Evolutionary conservation across 2,113 vertebrate species (phyloP).

Genomic region (Callipepla californica): DNA sequence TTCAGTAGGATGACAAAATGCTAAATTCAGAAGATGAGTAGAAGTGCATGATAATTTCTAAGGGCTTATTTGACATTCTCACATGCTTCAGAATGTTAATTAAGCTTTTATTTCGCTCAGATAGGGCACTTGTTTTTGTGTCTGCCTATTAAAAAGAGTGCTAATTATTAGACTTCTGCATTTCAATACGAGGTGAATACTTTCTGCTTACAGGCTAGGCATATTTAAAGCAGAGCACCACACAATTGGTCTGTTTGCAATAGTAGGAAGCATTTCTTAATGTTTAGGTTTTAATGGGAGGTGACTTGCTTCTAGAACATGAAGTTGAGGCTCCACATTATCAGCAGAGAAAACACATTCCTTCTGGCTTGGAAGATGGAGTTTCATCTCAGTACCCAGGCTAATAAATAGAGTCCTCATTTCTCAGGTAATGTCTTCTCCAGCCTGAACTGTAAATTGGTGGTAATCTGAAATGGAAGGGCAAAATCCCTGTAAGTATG

Average conservation of each 20-base stretch:
- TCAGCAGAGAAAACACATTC: not conserved
- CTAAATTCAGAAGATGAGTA: not conserved
- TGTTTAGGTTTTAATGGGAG: slow-evolving; percentile 38
- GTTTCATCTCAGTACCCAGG: not conserved
- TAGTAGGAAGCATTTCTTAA: not conserved
- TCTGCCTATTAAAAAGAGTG: not conserved
- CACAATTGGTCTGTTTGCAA: not conserved
- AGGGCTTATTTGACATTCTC: slow-evolving; percentile 26
- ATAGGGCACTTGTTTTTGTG: not conserved
- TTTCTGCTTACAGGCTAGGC: slow-evolving; percentile 18
- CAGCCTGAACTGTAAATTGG: not conserved
- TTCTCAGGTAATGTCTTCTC: not conserved
- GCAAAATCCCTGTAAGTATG: not conserved
- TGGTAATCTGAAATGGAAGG: not conserved
- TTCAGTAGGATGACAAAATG: not conserved
- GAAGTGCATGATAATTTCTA: slow-evolving; percentile 34
- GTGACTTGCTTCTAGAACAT: slow-evolving; percentile 20
- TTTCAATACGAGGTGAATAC: not conserved
- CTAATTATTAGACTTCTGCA: not conserved
- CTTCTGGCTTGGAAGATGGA: not conserved
- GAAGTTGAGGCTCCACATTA: not conserved
- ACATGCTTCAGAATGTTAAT: slow-evolving; percentile 54
- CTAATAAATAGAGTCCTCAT: not conserved
- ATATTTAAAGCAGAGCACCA: not conserved
- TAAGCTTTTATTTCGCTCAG: not conserved